These are phyloP conservation scores for Coluber constrictor DNA, from an alignment of 2,797 vertebrate genomes.

Conservation along the genomic window DNA sequence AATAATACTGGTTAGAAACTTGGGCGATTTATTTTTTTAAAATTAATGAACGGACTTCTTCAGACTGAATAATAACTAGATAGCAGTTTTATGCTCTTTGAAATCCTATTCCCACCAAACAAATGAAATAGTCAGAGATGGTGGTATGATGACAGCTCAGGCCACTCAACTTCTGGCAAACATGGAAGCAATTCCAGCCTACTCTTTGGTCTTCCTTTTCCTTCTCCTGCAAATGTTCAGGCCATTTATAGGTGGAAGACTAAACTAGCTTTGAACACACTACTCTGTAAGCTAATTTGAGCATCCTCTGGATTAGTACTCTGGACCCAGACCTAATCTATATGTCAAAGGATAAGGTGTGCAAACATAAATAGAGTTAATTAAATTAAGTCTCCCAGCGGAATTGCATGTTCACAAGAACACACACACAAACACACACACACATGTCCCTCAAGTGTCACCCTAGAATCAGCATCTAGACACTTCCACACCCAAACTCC, in stretches of 20 bases:
- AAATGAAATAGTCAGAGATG: neutral
- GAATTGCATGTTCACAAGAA: no score
- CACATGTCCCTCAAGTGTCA: no score
- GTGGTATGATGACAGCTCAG: neutral
- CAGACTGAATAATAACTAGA: neutral
- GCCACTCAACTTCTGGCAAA: neutral
- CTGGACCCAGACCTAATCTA: no score
- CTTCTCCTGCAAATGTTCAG: neutral
- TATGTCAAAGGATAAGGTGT: no score
- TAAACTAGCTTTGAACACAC: neutral
- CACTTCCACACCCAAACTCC: no score
- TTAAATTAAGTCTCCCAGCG: no score
- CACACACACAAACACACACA: no score
- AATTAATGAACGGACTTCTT: neutral
- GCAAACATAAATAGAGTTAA: no score
- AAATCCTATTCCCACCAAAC: neutral
- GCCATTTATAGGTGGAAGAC: neutral
- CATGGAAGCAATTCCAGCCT: neutral
- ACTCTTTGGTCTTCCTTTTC: neutral
- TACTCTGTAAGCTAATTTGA: neutral
- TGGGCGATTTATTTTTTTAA: neutral
- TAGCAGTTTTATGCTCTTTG: neutral
- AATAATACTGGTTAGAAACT: neutral
- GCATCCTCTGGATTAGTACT: neutral
- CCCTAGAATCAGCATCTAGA: no score